A percentile compares a stretch with the other conserved stretches of the same genome.
Conservation (phyloP, 30 jellyfish, hydroid and myxozoan species). For the Aurelia aurita region DNA sequence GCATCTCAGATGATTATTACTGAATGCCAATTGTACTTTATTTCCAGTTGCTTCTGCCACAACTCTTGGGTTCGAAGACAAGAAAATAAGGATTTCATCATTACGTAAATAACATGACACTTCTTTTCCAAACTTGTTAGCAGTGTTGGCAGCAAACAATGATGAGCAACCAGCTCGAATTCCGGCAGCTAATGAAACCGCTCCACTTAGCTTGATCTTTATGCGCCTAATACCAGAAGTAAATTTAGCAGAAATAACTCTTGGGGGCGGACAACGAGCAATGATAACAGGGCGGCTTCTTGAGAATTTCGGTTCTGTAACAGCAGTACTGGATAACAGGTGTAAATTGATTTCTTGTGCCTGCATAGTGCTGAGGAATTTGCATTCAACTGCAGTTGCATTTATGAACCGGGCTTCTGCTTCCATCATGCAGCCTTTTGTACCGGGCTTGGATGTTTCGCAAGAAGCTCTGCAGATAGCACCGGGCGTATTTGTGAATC, state of each 20-base stretch:
- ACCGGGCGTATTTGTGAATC: conserved; percentile 25
- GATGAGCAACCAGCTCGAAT: conserved; percentile 17
- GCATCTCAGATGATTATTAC: conserved; percentile 23
- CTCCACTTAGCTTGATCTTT: conserved; percentile 7
- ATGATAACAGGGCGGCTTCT: not conserved
- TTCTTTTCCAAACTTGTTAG: not conserved
- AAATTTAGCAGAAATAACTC: conserved; percentile 17
- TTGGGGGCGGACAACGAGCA: conserved; percentile 32
- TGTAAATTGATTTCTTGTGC: conserved; percentile 34
- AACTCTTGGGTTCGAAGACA: too few species aligned
- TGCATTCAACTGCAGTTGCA: conserved; percentile 43
- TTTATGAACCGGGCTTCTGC: conserved; percentile 30
- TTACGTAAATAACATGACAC: too few species aligned
- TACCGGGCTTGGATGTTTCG: not conserved
- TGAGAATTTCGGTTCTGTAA: conserved; percentile 14
- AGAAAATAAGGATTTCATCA: too few species aligned
- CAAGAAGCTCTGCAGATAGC: conserved; percentile 39
- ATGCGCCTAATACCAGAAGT: not conserved
- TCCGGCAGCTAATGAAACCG: conserved; percentile 7
- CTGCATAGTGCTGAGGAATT: not conserved
- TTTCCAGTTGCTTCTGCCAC: conserved; percentile 14
- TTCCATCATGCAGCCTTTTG: conserved; percentile 4
- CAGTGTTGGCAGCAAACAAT: conserved; percentile 14
- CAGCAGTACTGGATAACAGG: conserved; percentile 52
- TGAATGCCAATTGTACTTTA: not conserved